Percentiles rank a stretch among this genome's conserved stretches.
Conservation (phyloP, 2,113 vertebrate genomes). For the Todiramphus saurophagus region DNA sequence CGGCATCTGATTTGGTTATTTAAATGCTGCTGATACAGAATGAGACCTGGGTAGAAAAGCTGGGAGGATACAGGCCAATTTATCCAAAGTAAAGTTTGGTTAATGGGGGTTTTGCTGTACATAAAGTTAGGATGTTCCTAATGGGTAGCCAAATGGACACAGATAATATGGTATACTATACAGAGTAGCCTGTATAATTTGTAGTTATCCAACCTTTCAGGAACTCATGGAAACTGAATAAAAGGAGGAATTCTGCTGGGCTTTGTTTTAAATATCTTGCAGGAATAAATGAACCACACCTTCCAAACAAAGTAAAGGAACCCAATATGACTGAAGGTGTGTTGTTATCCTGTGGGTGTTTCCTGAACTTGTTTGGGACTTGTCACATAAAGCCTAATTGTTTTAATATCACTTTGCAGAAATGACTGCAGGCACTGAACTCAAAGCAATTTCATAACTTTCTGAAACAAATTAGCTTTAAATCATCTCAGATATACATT, state of each 20-base stretch:
- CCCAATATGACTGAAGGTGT: background rate
- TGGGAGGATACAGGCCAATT: background rate
- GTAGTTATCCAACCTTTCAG: background rate
- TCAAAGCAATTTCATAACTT: background rate
- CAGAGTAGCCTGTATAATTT: background rate
- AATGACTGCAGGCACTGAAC: background rate
- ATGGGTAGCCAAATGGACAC: background rate
- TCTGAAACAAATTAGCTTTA: slow-evolving; percentile 11
- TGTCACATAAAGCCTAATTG: background rate
- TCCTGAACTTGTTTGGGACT: background rate
- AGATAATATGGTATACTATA: background rate
- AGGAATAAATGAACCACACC: background rate
- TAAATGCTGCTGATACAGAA: background rate
- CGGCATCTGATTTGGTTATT: slow-evolving; percentile 6
- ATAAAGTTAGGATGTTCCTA: background rate
- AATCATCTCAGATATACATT: background rate
- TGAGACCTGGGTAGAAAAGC: background rate
- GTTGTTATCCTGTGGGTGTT: background rate
- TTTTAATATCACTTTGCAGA: background rate
- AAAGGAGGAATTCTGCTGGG: background rate
- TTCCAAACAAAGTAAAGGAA: background rate
- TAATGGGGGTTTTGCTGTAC: background rate
- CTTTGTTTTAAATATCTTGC: background rate
- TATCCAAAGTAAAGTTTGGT: background rate
- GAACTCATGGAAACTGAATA: background rate